phyloP scores from a whole-genome alignment of 2,797 vertebrate genomes.

The Babyrousa celebensis region DNA sequence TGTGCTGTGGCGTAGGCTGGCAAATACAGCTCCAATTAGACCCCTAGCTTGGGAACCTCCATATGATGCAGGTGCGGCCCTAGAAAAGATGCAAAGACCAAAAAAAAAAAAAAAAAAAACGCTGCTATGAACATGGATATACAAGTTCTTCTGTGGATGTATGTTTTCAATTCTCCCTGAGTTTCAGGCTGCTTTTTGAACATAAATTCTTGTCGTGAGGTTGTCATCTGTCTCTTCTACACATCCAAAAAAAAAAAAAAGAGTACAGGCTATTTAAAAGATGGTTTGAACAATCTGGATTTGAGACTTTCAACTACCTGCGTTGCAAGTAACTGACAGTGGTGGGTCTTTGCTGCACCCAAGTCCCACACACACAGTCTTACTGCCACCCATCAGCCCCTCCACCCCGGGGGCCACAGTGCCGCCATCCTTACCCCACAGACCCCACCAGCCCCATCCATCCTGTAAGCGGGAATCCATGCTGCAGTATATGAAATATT shows the following conservation, averaged over 20 bases:
- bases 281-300: background rate
- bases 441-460: background rate
- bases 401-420: accelerated
- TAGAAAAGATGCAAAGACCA: too few species aligned
- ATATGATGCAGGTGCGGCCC: too few species aligned
- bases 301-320: background rate
- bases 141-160: background rate
- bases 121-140: background rate
- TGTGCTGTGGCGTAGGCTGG: too few species aligned
- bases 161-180: conserved; percentile 38
- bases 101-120: too few species aligned
- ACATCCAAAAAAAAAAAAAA: background rate
- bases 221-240: background rate
- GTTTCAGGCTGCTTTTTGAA: conserved; percentile 40
- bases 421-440: background rate
- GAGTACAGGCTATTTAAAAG: background rate
- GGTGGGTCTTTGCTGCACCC: background rate
- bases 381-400: accelerated
- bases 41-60: too few species aligned
- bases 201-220: background rate
- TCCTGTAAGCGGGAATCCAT: conserved; percentile 40
- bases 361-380: background rate
- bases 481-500: conserved; percentile 84
- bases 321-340: background rate
- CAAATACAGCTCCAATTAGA: too few species aligned